These are phyloP conservation scores for Crotalus viridis DNA, from an alignment of 2,113 vertebrate species.

Conservation along the genomic window DNA sequence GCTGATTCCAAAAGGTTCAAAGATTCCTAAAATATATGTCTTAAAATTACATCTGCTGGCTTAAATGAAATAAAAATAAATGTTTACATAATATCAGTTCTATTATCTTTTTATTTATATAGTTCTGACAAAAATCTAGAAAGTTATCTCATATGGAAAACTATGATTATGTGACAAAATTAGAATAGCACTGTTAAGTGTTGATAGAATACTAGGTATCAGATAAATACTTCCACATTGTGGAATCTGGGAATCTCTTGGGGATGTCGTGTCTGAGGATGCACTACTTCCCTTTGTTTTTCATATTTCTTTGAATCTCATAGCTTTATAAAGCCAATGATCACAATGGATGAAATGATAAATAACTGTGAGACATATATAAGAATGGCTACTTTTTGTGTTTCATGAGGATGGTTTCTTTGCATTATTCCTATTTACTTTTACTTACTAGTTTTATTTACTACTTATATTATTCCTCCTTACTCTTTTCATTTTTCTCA, in stretches of 20 bases:
- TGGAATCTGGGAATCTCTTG: background rate
- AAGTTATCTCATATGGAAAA: background rate
- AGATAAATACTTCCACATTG: background rate
- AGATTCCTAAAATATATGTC: background rate
- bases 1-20: background rate
- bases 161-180: background rate
- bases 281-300: background rate
- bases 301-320: background rate
- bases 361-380: background rate
- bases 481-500: background rate
- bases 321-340: background rate
- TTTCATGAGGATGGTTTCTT: background rate
- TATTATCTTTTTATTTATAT: background rate
- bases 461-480: background rate
- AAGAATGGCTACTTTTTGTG: background rate
- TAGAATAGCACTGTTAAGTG: background rate
- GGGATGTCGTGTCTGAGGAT: background rate
- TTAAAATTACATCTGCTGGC: background rate
- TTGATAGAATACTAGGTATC: background rate
- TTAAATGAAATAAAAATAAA: background rate
- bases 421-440: background rate
- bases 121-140: background rate
- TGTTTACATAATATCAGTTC: background rate
- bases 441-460: background rate
- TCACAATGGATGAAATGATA: background rate